phyloP scores from a whole-genome alignment of 2,888 invertebrate species.

The Protonemura montana region DNA sequence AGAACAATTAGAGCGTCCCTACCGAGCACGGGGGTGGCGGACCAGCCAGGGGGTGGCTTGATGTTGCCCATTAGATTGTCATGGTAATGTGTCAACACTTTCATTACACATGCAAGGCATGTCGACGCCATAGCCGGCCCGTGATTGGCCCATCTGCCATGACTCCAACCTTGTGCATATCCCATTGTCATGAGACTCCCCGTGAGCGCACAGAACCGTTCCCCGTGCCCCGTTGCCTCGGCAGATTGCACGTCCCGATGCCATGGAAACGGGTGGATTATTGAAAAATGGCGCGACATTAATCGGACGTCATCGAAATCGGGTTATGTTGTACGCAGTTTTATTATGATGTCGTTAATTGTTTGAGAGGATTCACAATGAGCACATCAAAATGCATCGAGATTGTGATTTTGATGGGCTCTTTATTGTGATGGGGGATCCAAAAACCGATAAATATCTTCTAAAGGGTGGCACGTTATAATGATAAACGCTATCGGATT shows the following conservation, averaged over 20 bases:
- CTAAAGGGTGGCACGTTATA: background rate
- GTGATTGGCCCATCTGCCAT: conserved; percentile 46
- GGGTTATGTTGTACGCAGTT: background rate
- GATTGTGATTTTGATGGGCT: background rate
- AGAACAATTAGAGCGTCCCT: background rate
- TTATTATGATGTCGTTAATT: background rate
- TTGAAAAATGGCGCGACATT: background rate
- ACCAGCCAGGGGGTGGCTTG: background rate
- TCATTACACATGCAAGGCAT: conserved; percentile 43
- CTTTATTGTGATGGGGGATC: background rate
- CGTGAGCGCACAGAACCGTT: background rate
- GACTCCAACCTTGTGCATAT: background rate
- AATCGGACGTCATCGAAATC: background rate
- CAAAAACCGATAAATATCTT: background rate
- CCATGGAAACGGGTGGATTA: conserved; percentile 3
- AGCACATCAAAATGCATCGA: background rate
- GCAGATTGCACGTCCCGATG: background rate
- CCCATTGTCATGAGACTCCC: conserved; percentile 17
- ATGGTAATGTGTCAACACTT: conserved; percentile 46
- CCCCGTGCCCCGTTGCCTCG: background rate
- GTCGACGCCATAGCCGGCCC: conserved; percentile 25
- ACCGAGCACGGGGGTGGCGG: background rate
- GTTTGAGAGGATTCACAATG: background rate
- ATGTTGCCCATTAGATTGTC: conserved; percentile 41
- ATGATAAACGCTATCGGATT: background rate